Evolutionary conservation across 2,888 invertebrate species (phyloP).

Genomic region (Amiota mariae): DNA sequence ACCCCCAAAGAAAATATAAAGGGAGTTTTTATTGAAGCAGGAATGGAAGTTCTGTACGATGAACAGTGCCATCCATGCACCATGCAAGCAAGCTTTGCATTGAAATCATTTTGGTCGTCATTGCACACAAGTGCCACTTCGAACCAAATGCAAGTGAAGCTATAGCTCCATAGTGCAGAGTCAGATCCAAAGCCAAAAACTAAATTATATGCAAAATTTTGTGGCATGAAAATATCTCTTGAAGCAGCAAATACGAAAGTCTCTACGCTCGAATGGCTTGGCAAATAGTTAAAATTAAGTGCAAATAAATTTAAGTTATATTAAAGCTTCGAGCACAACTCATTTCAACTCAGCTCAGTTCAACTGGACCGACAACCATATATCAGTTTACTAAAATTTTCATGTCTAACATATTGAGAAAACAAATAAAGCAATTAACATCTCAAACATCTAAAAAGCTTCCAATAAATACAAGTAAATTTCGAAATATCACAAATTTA

Average conservation of each 20-base stretch:
- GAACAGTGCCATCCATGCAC: background rate
- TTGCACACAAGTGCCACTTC: background rate
- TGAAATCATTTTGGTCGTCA: background rate
- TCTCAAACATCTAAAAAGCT: no score
- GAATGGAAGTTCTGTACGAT: background rate
- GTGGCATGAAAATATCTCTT: conserved; percentile 11
- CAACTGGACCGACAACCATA: background rate
- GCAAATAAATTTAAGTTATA: conserved; percentile 12
- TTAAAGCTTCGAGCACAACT: background rate
- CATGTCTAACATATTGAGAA: no score
- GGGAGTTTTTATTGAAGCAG: no score
- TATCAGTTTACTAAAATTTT: no score
- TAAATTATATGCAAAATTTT: conserved; percentile 15
- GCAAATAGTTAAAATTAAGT: conserved; percentile 21
- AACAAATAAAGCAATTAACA: no score
- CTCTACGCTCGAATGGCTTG: conserved; percentile 3
- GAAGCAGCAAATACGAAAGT: conserved; percentile 1
- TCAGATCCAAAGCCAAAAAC: conserved; percentile 4
- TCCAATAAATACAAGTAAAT: no score
- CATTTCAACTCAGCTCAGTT: background rate
- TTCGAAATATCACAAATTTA: no score
- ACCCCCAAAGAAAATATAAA: no score
- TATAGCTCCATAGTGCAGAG: background rate
- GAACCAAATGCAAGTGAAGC: conserved; percentile 1
- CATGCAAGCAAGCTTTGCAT: background rate